phyloP scores from a whole-genome alignment of 2,888 invertebrate species.

The Phymatocera aterrima region DNA sequence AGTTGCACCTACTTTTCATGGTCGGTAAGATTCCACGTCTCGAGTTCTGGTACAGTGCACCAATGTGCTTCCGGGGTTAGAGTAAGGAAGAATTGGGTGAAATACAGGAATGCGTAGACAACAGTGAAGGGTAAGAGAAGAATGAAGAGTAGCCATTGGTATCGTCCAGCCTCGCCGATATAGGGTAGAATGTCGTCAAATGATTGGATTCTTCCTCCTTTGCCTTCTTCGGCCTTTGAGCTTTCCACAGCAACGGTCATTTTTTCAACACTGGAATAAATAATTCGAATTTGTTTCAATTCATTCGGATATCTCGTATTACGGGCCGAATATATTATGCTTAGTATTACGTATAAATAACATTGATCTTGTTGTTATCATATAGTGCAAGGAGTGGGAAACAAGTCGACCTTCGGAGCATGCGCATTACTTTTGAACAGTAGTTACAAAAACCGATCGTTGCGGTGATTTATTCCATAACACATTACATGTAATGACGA shows the following conservation, averaged over 20 bases:
- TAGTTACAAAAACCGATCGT: background rate
- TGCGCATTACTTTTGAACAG: background rate
- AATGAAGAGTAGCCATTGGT: slow-evolving; percentile 70
- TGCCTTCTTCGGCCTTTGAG: slow-evolving; percentile 63
- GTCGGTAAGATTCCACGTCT: slow-evolving; percentile 66
- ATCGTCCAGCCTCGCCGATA: slow-evolving; percentile 70
- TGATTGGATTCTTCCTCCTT: slow-evolving; percentile 62
- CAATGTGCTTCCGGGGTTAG: slow-evolving; percentile 70
- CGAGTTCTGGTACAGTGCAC: slow-evolving; percentile 69
- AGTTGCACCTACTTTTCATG: slow-evolving; percentile 64
- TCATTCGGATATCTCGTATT: no score
- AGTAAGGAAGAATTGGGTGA: slow-evolving; percentile 72
- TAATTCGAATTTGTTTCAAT: no score
- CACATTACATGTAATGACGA: background rate
- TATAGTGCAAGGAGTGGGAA: background rate
- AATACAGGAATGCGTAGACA: slow-evolving; percentile 72
- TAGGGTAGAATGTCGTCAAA: slow-evolving; percentile 72
- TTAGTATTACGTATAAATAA: background rate
- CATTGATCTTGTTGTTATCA: background rate
- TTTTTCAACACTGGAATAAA: slow-evolving; percentile 44
- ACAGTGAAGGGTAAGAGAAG: slow-evolving; percentile 71
- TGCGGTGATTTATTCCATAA: background rate
- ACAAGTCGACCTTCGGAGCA: background rate
- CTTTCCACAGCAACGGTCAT: slow-evolving; percentile 68
- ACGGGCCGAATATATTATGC: no score